Evolutionary conservation across 2,888 invertebrate species (phyloP).

Genomic region (Sarcophaga rosellei): DNA sequence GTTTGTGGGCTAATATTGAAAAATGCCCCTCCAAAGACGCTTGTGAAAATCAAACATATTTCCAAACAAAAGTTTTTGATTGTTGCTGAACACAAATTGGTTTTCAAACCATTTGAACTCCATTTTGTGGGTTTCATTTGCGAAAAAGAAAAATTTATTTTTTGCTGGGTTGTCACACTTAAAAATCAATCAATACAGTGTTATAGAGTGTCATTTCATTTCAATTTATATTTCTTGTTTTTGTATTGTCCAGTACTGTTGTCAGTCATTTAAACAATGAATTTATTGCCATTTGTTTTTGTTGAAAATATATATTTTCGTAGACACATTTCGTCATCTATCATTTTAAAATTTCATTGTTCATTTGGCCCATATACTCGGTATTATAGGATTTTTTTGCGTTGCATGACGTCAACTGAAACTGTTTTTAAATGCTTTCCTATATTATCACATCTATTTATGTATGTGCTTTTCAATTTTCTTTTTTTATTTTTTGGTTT

Average conservation of each 20-base stretch:
- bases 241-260: conserved; percentile 6
- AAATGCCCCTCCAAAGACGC: too few species aligned
- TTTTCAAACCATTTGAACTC: too few species aligned
- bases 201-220: not conserved
- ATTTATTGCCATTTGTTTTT: not conserved
- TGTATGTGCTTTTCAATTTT: not conserved
- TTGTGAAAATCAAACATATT: too few species aligned
- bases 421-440: not conserved
- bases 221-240: not conserved
- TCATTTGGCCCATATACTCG: not conserved
- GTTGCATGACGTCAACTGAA: conserved; percentile 58
- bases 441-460: conserved; percentile 8
- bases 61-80: too few species aligned
- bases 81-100: too few species aligned
- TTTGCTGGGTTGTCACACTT: conserved; percentile 31
- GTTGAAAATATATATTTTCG: not conserved
- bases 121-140: too few species aligned
- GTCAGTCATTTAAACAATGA: conserved; percentile 7
- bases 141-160: not conserved
- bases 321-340: conserved; percentile 10
- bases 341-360: conserved; percentile 23
- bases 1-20: too few species aligned
- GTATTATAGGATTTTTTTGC: not conserved
- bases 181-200: not conserved
- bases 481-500: conserved; percentile 10